Evolutionary conservation across 2,888 invertebrate genomes (phyloP), one percentile per base, ranked within the genome.

Genomic region (Drosophila acutilabella): DNA sequence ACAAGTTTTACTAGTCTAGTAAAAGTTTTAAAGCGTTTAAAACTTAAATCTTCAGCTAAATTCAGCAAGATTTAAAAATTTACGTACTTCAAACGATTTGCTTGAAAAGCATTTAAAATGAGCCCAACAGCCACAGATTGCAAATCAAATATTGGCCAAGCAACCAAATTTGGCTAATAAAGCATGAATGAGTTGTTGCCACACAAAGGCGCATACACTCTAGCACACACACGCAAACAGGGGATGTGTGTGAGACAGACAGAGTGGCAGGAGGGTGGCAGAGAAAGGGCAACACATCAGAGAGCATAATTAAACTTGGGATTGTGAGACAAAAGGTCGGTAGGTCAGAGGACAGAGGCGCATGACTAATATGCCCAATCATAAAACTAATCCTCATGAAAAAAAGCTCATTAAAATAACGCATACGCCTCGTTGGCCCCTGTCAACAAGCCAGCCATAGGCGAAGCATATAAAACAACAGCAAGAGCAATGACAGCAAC

Each of bases 361-460:
- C 61, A 47, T 73, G 74, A 88, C 67, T 85, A 88, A 82, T 86
- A 71, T 82, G 78, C 64, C 61, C 65, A 86, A 88, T 88, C 89
- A 86, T 88, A 83, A 83, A 83, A 83, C 84, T 84, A 88, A 88
- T 88, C 87, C 84, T 60, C 68, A 75, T 72, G 81, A 80, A 81
- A 81, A 79, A 79, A 87, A 70, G 62, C 85, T 84, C 89, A 84
- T 86, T 84, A 83, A 88, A 86, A 83, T 83, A 69, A 76, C 64
- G 68, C 87, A 84, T 83, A 71, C 83, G 82, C 78, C 71, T 68
- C 60, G 82, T 85, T 81, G 82, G 57, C 14, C 56, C 57, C 67
- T 80, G 81, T 80, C 80, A 78, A 79, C 80, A 79, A 58, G 64
- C 38, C 50, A 68, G 45, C 50, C 61, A 61, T 30, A 40, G 65